Conservation (phyloP, 2,797 vertebrate genomes). For the Stomatorhinus walkeri region DNA sequence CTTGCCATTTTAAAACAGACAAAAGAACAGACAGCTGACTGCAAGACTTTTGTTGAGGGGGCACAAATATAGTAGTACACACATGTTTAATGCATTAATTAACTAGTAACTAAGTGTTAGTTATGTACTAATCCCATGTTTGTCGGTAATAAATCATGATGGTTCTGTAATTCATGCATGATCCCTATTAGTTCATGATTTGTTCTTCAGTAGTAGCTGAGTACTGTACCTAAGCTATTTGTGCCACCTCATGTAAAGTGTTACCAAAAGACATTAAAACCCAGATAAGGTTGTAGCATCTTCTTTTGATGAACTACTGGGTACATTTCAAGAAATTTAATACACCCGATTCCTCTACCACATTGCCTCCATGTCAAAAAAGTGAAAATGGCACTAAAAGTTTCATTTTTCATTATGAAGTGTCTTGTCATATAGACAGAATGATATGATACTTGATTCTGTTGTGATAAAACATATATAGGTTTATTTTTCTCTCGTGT, state of each 20-base stretch:
- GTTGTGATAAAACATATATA: background rate
- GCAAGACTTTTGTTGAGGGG: background rate
- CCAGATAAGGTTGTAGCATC: background rate
- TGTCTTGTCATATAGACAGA: background rate
- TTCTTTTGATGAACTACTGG: background rate
- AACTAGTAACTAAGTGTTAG: background rate
- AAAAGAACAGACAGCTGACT: background rate
- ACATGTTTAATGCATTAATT: background rate
- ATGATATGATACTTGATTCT: background rate
- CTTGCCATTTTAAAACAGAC: background rate
- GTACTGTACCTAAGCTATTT: background rate
- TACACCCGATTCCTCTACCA: background rate
- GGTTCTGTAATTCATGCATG: background rate
- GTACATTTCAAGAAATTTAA: background rate
- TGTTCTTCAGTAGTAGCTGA: background rate
- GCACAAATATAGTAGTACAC: background rate
- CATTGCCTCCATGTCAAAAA: background rate
- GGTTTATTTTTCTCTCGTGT: background rate
- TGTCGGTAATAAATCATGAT: background rate
- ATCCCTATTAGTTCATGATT: background rate
- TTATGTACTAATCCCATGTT: background rate
- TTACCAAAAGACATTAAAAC: background rate
- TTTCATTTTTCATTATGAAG: background rate
- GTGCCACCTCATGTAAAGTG: background rate
- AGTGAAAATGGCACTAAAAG: background rate